These are phyloP conservation scores for Choristoneura rosaceana DNA, from an alignment of 2,888 invertebrate genomes.

Conservation along the genomic window DNA sequence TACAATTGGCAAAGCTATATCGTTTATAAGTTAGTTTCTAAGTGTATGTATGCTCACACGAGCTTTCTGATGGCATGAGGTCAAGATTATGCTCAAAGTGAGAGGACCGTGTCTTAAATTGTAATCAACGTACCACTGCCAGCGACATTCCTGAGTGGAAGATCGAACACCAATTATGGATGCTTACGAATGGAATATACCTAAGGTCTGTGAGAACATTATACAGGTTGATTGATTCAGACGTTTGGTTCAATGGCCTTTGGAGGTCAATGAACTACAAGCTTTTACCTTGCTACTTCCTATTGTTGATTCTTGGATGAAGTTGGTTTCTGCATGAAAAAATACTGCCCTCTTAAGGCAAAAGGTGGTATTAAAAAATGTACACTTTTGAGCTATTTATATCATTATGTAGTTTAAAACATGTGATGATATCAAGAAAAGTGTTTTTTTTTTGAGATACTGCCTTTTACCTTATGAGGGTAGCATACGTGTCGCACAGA, in stretches of 20 bases:
- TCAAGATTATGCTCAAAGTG: constrained; percentile 76
- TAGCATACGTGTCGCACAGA: no score
- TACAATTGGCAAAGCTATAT: constrained; percentile 55
- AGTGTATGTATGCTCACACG: constrained; percentile 69
- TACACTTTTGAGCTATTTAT: no score
- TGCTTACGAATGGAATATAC: neutral
- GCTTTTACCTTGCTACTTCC: no score
- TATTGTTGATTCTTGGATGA: no score
- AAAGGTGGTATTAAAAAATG: no score
- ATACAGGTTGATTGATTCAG: neutral
- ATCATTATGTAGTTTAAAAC: no score
- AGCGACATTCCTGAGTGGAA: constrained; percentile 70
- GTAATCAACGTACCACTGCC: constrained; percentile 67
- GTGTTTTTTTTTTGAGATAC: no score
- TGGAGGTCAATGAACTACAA: no score
- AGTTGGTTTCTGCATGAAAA: no score
- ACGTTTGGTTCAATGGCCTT: neutral
- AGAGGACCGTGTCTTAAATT: constrained; percentile 49
- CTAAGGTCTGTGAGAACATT: neutral
- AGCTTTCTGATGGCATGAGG: constrained; percentile 48
- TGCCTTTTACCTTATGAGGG: no score
- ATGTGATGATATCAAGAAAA: no score
- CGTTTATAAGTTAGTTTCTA: constrained; percentile 71
- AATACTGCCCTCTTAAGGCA: no score
- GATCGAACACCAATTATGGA: constrained; percentile 43